Percentiles rank a stretch among this genome's conserved stretches.
phyloP scores from a whole-genome alignment of 2,888 invertebrate genomes.

The Torymus aiolomorphi region DNA sequence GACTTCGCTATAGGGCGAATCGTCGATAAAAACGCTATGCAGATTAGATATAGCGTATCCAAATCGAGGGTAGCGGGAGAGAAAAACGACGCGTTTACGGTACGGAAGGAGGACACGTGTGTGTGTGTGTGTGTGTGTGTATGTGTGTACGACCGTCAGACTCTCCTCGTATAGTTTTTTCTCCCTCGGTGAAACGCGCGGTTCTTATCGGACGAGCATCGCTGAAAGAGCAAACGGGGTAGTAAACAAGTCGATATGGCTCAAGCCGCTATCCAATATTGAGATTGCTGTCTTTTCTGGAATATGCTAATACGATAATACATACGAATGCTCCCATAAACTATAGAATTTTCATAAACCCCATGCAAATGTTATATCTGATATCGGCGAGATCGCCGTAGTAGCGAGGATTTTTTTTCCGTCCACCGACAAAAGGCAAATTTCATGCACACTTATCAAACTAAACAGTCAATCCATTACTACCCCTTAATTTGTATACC shows the following conservation, averaged over 20 bases:
- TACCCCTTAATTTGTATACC: slow-evolving; percentile 35
- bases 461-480: slow-evolving; percentile 46
- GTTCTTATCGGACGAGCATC: slow-evolving; percentile 57
- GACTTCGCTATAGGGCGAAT: slow-evolving; percentile 32
- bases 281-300: slow-evolving; percentile 75
- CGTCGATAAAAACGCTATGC: slow-evolving; percentile 63
- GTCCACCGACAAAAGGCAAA: slow-evolving; percentile 36
- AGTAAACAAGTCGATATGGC: slow-evolving; percentile 73
- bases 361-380: slow-evolving; percentile 73
- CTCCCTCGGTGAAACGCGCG: slow-evolving; percentile 43
- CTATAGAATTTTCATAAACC: slow-evolving; percentile 76
- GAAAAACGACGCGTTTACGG: slow-evolving; percentile 66
- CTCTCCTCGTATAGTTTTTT: background rate
- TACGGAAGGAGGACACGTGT: slow-evolving; percentile 65
- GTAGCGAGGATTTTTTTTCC: slow-evolving; percentile 20
- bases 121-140: background rate
- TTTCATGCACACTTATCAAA: slow-evolving; percentile 46
- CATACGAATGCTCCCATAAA: slow-evolving; percentile 75
- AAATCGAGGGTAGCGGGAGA: slow-evolving; percentile 58
- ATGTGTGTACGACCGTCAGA: background rate
- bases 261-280: slow-evolving; percentile 72
- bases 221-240: slow-evolving; percentile 61
- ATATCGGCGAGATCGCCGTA: slow-evolving; percentile 66
- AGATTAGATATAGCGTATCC: slow-evolving; percentile 61
- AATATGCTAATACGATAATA: slow-evolving; percentile 76